phyloP scores from a whole-genome alignment of 1,140 invertebrate species.

The Maconellicoccus hirsutus region DNA sequence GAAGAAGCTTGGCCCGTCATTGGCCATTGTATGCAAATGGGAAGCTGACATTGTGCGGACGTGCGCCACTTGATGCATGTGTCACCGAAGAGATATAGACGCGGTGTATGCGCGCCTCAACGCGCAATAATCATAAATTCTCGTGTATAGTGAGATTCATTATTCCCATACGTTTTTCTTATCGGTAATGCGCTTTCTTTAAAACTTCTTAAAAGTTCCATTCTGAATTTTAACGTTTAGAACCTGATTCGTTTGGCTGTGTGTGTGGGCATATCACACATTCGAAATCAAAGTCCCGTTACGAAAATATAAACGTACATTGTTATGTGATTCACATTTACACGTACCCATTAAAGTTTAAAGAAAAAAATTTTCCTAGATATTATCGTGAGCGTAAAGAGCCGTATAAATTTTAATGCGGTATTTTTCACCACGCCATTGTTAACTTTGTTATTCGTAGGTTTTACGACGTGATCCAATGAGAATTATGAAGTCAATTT shows the following conservation, averaged over 20 bases:
- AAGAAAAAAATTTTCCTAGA: not conserved
- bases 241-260: not conserved
- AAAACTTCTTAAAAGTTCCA: conserved; percentile 6
- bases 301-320: conserved; percentile 9
- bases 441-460: not conserved
- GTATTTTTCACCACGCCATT: not conserved
- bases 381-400: not conserved
- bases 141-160: not conserved
- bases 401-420: not conserved
- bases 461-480: no score
- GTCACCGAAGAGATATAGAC: not conserved
- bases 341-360: not conserved
- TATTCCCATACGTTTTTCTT: not conserved
- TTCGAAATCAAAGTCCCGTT: conserved; percentile 3
- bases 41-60: not conserved
- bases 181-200: conserved; percentile 7
- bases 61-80: not conserved
- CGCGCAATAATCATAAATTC: conserved; percentile 1
- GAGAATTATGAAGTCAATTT: no score
- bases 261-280: not conserved
- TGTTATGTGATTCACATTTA: conserved; percentile 9
- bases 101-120: no score
- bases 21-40: not conserved
- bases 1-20: not conserved
- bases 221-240: not conserved